phyloP scores from a whole-genome alignment of 2,888 invertebrate species.

The Euproctis similis region DNA sequence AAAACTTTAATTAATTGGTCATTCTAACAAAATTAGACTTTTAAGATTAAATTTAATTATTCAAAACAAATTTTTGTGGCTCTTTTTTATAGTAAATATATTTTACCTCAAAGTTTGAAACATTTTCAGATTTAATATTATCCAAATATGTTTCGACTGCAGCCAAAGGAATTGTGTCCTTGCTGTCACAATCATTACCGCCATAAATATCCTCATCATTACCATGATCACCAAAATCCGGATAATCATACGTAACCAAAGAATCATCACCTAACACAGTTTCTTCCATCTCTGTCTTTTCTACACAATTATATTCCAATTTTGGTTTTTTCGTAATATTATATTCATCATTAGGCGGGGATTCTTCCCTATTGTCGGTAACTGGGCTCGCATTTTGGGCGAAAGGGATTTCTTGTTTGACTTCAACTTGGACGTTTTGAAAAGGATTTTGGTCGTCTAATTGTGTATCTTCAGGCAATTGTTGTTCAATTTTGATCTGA shows the following conservation, averaged over 20 bases:
- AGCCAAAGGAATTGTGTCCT: conserved; percentile 47
- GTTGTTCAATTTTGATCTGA: conserved; percentile 29
- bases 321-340: conserved; percentile 4
- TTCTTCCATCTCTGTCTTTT: conserved; percentile 32
- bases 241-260: conserved; percentile 43
- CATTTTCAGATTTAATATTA: conserved; percentile 28
- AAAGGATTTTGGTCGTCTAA: conserved; percentile 25
- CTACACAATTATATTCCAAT: conserved; percentile 13
- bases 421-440: conserved; percentile 31
- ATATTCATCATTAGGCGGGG: not conserved
- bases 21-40: no score
- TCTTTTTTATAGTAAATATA: not conserved
- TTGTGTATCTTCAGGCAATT: conserved; percentile 17
- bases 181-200: conserved; percentile 32
- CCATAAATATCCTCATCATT: conserved; percentile 29
- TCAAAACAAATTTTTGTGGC: no score
- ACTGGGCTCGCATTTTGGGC: conserved; percentile 13
- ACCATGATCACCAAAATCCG: conserved; percentile 38
- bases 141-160: conserved; percentile 58
- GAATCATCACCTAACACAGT: conserved; percentile 31
- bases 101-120: not conserved
- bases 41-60: no score
- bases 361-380: conserved; percentile 8
- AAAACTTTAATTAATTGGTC: no score
- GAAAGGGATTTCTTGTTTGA: conserved; percentile 31